These are phyloP conservation scores for Archivesica marissinica DNA, from an alignment of 1,140 invertebrate species.

Conservation along the genomic window DNA sequence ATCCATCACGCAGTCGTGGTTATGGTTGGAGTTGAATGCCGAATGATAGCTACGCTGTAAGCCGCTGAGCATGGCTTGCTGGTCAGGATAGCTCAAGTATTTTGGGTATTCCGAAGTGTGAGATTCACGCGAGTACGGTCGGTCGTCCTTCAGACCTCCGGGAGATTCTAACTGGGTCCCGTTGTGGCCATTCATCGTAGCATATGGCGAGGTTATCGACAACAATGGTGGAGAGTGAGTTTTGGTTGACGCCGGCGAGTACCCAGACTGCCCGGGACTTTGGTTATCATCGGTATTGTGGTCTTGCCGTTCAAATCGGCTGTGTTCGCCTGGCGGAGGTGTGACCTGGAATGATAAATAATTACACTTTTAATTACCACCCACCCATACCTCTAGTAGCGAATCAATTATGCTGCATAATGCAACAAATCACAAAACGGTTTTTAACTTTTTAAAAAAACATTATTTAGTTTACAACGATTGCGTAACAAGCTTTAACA, in stretches of 20 bases:
- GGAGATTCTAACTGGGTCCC: conserved; percentile 31
- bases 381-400: too few relatives aligned
- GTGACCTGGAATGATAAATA: conserved; percentile 66
- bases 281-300: conserved; percentile 28
- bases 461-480: too few relatives aligned
- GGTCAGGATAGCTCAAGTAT: conserved; percentile 26
- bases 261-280: conserved; percentile 36
- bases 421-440: too few relatives aligned
- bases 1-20: conserved; percentile 73
- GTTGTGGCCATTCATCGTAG: not conserved
- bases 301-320: not conserved
- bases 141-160: conserved; percentile 16
- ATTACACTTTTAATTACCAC: too few relatives aligned
- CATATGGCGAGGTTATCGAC: conserved; percentile 6
- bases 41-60: conserved; percentile 66
- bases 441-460: too few relatives aligned
- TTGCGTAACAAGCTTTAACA: too few relatives aligned
- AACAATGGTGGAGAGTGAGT: conserved; percentile 40
- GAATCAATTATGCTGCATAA: too few relatives aligned
- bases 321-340: conserved; percentile 62
- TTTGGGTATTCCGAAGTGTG: not conserved
- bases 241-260: conserved; percentile 54
- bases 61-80: conserved; percentile 29
- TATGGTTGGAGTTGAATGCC: conserved; percentile 35
- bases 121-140: conserved; percentile 34